Evolutionary conservation across 2,113 vertebrate genomes (phyloP).

Genomic region (Solenodon paradoxus): DNA sequence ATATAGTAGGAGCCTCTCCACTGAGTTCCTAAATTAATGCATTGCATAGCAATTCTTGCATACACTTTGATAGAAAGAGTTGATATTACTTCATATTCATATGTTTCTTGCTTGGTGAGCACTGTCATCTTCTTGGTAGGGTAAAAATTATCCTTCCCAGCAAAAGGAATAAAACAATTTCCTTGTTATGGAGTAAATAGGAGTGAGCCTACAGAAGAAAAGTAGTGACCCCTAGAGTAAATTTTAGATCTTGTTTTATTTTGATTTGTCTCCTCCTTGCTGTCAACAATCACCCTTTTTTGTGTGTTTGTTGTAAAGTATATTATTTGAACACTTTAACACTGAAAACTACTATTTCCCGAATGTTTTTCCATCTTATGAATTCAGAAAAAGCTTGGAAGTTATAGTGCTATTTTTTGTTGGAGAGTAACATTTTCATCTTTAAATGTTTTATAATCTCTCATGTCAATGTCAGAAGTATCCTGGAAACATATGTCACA

Average conservation of each 20-base stretch:
- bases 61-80: slow-evolving; percentile 64
- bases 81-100: slow-evolving; percentile 53
- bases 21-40: slow-evolving; percentile 90
- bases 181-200: slow-evolving; percentile 60
- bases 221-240: slow-evolving; percentile 20
- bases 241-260: slow-evolving; percentile 47
- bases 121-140: slow-evolving; percentile 60
- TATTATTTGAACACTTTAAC: slow-evolving; percentile 74
- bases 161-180: slow-evolving; percentile 67
- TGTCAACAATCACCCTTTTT: slow-evolving; percentile 64
- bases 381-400: slow-evolving; percentile 71
- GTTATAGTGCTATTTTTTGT: slow-evolving; percentile 64
- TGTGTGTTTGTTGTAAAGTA: slow-evolving; percentile 53
- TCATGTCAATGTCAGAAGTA: slow-evolving; percentile 78
- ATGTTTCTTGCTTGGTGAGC: slow-evolving; percentile 73
- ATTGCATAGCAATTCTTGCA: slow-evolving; percentile 63
- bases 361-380: slow-evolving; percentile 58
- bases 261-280: slow-evolving; percentile 61
- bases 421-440: slow-evolving; percentile 71
- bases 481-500: slow-evolving; percentile 75
- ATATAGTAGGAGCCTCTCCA: slow-evolving; percentile 90
- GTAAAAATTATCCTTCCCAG: slow-evolving; percentile 71
- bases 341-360: slow-evolving; percentile 58
- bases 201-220: slow-evolving; percentile 64
- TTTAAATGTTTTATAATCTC: slow-evolving; percentile 77